Evolutionary conservation across 2,113 vertebrate genomes (phyloP), one percentile per base, ranked within the genome.

Genomic region (Otocyon megalotis): DNA sequence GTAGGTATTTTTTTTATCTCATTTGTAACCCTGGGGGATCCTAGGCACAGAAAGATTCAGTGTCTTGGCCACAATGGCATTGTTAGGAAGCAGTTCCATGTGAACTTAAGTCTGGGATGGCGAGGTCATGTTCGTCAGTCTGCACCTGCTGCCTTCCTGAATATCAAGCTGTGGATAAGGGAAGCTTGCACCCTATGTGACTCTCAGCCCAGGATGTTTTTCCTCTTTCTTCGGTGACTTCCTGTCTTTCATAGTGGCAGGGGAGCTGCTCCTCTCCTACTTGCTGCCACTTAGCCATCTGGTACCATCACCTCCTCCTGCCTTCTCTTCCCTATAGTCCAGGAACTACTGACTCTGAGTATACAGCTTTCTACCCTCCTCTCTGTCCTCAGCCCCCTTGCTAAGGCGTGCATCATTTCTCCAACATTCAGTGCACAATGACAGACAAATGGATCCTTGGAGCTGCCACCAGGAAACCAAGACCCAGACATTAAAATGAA

Each of bases 401-500:
- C 19, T 19, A 5, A n/a, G 30, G 58, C 35, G n/a, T 5, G 8
- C 53, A 48, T 32, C 32, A 0, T 30, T 77, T 13, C 35, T 67
- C 48, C 50, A 54, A 26, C 76, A 76, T 26, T 77, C 43, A 62
- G 53, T 71, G 90, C 71, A 16, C 26, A 0, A 19, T 53, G 92
- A 54, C 88, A 77, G 84, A 80, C 56, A 58, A 88, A 89, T 76
- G 67, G 82, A 50, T 88, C 82, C 93, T 79, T 63, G 77, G 80
- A 96, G 63, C 79, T 88, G 72, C 90, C 58, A 84, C 71, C 63
- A 93, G 79, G 91, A 74, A 91, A 81, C 48, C 28, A 65, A 94
- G 87, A 92, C 88, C 71, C 84, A 48, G 88, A 58, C 80, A 48
- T 90, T 88, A 93, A 96, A 95, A 92, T 96, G 72, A 97, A 96